Conservation (phyloP, 2,113 vertebrate species). For the Paraplagusia blochii region DNA sequence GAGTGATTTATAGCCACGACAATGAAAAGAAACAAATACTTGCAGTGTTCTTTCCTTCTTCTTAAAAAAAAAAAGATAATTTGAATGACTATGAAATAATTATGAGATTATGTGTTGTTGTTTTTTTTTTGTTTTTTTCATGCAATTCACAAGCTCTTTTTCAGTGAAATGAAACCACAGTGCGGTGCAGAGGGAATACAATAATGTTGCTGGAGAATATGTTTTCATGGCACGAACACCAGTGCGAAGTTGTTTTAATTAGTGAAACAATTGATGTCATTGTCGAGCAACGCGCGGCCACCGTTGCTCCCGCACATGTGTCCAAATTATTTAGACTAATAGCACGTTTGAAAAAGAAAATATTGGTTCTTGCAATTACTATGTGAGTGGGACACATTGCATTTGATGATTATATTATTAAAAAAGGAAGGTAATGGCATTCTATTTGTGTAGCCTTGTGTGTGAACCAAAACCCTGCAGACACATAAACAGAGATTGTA, state of each 20-base stretch:
- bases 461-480: conserved; percentile 55
- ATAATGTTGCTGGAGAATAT: conserved; percentile 9
- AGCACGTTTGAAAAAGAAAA: conserved; percentile 35
- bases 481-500: conserved; percentile 63
- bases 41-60: too few species aligned
- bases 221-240: not conserved
- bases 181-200: not conserved
- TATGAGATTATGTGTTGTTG: too few species aligned
- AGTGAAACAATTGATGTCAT: conserved; percentile 13
- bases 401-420: conserved; percentile 49
- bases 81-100: too few species aligned
- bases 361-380: conserved; percentile 31
- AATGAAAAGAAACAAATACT: too few species aligned
- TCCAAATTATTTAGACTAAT: conserved; percentile 41
- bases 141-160: too few species aligned
- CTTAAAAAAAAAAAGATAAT: too few species aligned
- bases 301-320: conserved; percentile 8
- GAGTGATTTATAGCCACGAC: too few species aligned
- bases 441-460: conserved; percentile 54
- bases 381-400: conserved; percentile 18
- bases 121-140: too few species aligned
- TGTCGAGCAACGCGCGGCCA: conserved; percentile 11
- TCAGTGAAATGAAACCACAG: not conserved
- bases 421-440: conserved; percentile 29
- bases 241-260: conserved; percentile 24